phyloP scores from a whole-genome alignment of 2,797 vertebrate genomes.

The Pipistrellus kuhlii region DNA sequence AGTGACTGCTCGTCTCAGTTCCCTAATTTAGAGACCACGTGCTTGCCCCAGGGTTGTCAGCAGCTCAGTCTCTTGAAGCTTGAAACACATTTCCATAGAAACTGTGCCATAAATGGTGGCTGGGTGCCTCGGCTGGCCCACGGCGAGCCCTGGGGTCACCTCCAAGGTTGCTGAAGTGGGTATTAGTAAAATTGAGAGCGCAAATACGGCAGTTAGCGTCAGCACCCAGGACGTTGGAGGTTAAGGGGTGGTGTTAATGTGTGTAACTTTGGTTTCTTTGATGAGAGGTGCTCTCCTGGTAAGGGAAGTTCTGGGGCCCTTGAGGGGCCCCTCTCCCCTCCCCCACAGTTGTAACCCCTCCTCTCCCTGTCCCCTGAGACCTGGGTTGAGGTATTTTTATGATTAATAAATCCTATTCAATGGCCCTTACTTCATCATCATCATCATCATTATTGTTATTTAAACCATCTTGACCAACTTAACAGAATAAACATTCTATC shows the following conservation, averaged over 20 bases:
- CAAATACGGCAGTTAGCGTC: background rate
- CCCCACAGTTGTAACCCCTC: background rate
- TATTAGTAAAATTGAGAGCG: slow-evolving; percentile 76
- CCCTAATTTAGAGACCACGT: slow-evolving; percentile 81
- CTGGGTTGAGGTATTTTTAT: slow-evolving; percentile 8
- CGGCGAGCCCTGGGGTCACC: slow-evolving; percentile 65
- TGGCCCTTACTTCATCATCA: background rate
- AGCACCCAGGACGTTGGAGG: slow-evolving; percentile 33
- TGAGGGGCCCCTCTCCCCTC: background rate
- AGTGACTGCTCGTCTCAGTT: slow-evolving; percentile 74
- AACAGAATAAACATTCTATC: slow-evolving; percentile 39
- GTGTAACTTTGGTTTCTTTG: slow-evolving; percentile 62
- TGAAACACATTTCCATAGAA: slow-evolving; percentile 83
- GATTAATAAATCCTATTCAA: slow-evolving; percentile 36
- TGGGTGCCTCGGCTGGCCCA: slow-evolving; percentile 76
- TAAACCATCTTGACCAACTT: slow-evolving; percentile 11
- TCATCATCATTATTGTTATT: background rate
- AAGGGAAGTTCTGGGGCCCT: slow-evolving; percentile 4
- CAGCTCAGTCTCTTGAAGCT: slow-evolving; percentile 74
- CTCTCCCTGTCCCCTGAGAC: background rate
- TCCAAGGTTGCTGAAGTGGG: slow-evolving; percentile 61
- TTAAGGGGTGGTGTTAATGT: slow-evolving; percentile 62
- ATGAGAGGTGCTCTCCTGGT: slow-evolving; percentile 19
- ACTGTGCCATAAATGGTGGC: slow-evolving; percentile 79
- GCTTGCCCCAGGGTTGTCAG: slow-evolving; percentile 75